Evolutionary conservation across 2,113 vertebrate species (phyloP).

Genomic region (Lamprologus tigripictilis): DNA sequence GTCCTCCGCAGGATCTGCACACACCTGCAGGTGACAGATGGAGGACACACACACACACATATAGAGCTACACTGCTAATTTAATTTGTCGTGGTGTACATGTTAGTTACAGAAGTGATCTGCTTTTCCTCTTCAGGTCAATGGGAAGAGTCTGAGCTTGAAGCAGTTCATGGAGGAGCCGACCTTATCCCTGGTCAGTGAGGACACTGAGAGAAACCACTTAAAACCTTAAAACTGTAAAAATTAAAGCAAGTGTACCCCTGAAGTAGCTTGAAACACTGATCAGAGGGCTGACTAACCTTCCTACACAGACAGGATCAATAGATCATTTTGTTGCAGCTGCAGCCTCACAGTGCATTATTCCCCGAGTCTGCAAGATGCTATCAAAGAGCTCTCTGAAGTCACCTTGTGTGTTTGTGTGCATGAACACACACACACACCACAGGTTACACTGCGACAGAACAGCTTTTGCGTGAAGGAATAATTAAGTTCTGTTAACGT

Average conservation of each 20-base stretch:
- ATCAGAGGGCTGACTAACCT: not conserved
- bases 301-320: not conserved
- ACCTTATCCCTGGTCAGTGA: conserved; percentile 80
- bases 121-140: conserved; percentile 63
- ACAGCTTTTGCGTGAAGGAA: not conserved
- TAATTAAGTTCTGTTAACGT: not conserved
- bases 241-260: not conserved
- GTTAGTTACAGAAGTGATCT: not conserved
- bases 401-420: conserved; percentile 8
- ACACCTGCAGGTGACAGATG: conserved; percentile 82
- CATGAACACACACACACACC: not conserved
- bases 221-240: not conserved
- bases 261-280: not conserved
- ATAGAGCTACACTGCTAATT: not conserved
- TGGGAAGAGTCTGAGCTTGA: conserved; percentile 87
- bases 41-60: not conserved
- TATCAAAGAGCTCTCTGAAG: conserved; percentile 11
- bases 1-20: conserved; percentile 88
- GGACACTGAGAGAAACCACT: not conserved
- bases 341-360: conserved; percentile 1
- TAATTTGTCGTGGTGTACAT: not conserved
- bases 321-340: conserved; percentile 11
- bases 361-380: not conserved
- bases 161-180: conserved; percentile 81
- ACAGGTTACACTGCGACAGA: not conserved